Percentiles rank a stretch among this genome's conserved stretches.
Conservation (phyloP, 2,113 vertebrate species). For the Rynchops niger region DNA sequence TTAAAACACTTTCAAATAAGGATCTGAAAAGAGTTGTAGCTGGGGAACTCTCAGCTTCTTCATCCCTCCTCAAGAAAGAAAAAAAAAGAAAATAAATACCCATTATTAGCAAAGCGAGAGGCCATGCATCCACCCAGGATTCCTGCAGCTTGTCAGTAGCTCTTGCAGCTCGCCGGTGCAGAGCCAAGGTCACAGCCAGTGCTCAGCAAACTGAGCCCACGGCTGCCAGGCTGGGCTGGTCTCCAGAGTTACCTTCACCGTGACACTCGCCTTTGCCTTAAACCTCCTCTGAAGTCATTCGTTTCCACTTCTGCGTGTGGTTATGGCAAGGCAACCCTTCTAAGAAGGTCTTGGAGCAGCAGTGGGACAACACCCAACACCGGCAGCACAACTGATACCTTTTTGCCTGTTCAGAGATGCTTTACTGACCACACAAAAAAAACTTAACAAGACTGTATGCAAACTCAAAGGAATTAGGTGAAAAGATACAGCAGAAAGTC, state of each 20-base stretch:
- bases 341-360: background rate
- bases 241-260: background rate
- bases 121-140: background rate
- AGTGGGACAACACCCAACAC: background rate
- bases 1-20: constrained; percentile 69
- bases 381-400: background rate
- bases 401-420: background rate
- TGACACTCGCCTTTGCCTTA: background rate
- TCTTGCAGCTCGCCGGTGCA: background rate
- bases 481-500: background rate
- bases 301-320: background rate
- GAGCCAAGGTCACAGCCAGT: background rate
- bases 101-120: background rate
- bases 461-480: background rate
- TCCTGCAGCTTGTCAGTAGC: background rate
- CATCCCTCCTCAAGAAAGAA: background rate
- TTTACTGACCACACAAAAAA: background rate
- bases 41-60: background rate
- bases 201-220: background rate
- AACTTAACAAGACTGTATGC: background rate
- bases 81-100: background rate
- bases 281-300: background rate
- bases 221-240: background rate
- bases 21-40: background rate
- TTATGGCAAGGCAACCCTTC: background rate